Percentiles rank a stretch among this genome's conserved stretches.
Evolutionary conservation across 2,113 vertebrate species (phyloP).

Genomic region (Bubo scandiacus): DNA sequence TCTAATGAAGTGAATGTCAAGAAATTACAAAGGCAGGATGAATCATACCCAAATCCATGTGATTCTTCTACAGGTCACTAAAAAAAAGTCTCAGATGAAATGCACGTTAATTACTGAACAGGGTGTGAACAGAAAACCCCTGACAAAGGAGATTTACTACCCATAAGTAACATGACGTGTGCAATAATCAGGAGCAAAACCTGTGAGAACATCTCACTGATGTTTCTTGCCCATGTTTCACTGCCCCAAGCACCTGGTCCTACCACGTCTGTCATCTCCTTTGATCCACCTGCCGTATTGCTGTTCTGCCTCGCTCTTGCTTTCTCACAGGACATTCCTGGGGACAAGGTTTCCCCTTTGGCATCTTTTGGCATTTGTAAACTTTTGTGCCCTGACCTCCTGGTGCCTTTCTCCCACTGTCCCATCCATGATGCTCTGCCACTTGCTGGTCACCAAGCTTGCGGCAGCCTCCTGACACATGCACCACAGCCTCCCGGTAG

Average conservation of each 20-base stretch:
- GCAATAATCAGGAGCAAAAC: neutral
- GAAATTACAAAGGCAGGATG: neutral
- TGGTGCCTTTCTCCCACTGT: neutral
- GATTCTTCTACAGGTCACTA: neutral
- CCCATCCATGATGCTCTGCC: neutral
- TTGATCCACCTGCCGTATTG: neutral
- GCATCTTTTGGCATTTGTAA: neutral
- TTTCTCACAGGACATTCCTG: neutral
- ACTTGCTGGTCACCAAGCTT: accelerated
- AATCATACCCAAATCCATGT: neutral
- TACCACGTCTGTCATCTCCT: neutral
- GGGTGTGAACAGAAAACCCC: neutral
- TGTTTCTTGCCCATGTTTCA: neutral
- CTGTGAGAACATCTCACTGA: neutral
- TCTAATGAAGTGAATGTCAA: neutral
- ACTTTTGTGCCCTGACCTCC: neutral
- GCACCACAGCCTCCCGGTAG: neutral
- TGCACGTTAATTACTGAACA: neutral
- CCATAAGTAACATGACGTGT: neutral
- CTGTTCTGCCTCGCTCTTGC: neutral
- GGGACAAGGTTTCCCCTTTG: neutral
- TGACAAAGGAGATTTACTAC: neutral
- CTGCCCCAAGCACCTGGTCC: neutral
- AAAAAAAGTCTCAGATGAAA: neutral
- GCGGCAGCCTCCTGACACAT: accelerated